A percentile compares a stretch with the other conserved stretches of the same genome.
Conservation (phyloP, 1,140 invertebrate genomes). For the Drosophila virilis region DNA sequence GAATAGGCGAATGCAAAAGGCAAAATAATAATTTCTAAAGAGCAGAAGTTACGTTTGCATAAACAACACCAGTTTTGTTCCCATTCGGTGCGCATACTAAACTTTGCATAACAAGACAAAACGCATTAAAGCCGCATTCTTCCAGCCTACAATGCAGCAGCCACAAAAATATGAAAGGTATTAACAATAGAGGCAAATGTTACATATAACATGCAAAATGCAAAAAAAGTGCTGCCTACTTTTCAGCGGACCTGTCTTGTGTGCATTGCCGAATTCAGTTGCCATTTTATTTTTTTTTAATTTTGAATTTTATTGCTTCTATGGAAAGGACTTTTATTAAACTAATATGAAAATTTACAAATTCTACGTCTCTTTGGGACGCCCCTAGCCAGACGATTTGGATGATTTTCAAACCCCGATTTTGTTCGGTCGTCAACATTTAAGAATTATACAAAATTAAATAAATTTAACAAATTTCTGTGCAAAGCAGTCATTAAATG, state of each 20-base stretch:
- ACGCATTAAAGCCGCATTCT: conserved; percentile 35
- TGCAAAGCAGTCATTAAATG: conserved; percentile 24
- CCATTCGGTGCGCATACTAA: conserved; percentile 70
- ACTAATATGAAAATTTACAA: too few relatives aligned
- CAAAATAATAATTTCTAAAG: conserved; percentile 80
- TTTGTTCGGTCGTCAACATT: not conserved
- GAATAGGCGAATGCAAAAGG: conserved; percentile 51
- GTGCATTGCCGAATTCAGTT: not conserved
- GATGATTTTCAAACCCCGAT: too few relatives aligned
- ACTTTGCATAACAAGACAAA: conserved; percentile 51
- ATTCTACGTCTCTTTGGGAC: too few relatives aligned
- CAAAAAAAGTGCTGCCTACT: conserved; percentile 43
- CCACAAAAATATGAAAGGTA: not conserved
- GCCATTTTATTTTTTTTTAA: too few relatives aligned
- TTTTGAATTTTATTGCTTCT: too few relatives aligned
- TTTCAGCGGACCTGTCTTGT: conserved; percentile 12
- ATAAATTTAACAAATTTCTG: conserved; percentile 45
- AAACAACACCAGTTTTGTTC: conserved; percentile 76
- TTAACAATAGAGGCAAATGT: conserved; percentile 1
- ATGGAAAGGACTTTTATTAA: too few relatives aligned
- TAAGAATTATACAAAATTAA: conserved; percentile 38
- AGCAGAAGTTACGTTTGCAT: conserved; percentile 79
- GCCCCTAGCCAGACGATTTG: too few relatives aligned
- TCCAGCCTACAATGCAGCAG: conserved; percentile 8
- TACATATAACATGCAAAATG: not conserved